A percentile compares a stretch with the other conserved stretches of the same genome.
phyloP scores from a whole-genome alignment of 2,113 vertebrate species.

The Verasper variegatus region DNA sequence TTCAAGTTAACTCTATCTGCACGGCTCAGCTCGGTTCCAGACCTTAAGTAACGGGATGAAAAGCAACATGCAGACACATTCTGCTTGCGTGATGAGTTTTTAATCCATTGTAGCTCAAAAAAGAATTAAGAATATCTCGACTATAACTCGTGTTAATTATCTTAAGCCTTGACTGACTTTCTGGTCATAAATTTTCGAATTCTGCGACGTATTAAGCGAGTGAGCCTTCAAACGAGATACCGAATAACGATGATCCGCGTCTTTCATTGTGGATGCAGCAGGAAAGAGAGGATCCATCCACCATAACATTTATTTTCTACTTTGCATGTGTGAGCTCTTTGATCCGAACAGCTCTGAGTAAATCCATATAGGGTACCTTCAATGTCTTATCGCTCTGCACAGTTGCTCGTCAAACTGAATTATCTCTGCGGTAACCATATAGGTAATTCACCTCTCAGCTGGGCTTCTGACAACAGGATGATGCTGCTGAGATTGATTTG shows the following conservation, averaged over 20 bases:
- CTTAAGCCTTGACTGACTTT: neutral
- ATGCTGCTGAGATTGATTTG: no score
- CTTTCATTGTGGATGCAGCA: neutral
- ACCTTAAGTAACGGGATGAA: slow-evolving; percentile 17
- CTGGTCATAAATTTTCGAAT: slow-evolving; percentile 9
- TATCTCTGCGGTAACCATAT: neutral
- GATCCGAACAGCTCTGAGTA: neutral
- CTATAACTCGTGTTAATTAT: no score
- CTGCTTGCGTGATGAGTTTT: neutral
- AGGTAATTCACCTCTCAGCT: neutral
- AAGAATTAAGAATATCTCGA: neutral
- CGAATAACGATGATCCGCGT: neutral
- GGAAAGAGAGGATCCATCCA: neutral
- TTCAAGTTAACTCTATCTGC: neutral
- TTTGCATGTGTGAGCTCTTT: neutral
- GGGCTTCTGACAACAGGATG: no score
- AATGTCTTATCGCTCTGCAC: neutral
- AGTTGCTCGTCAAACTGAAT: neutral
- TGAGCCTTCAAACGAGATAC: neutral
- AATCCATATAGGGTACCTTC: neutral
- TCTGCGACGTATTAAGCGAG: neutral
- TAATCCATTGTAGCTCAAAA: slow-evolving; percentile 4
- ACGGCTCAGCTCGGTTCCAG: neutral
- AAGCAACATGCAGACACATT: neutral
- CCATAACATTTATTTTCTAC: neutral